Evolutionary conservation across 92 coral and sea anemone genomes (phyloP), one percentile per base, ranked within the genome.

Genomic region (Zoanthus sansibaricus): DNA sequence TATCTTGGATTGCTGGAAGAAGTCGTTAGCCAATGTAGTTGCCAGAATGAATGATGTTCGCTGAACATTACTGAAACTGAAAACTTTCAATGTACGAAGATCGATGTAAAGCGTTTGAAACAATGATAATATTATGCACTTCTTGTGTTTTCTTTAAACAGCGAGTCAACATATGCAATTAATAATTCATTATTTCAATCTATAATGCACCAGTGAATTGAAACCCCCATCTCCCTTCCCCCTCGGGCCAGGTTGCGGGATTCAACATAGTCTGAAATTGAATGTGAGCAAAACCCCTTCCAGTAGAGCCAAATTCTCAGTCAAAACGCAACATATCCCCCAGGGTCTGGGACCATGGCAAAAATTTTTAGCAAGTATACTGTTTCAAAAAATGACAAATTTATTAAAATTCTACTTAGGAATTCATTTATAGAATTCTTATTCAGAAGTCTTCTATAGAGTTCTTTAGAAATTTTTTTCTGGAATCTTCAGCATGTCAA

Each of bases 11-110:
- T 71, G 18, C 75, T 71, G 47, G 75, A 71, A 71, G 49, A 71
- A 71, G 75, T 71, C 75, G 75, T 71, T 7, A 71, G 75, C 75
- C 75, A 71, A 71, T 71, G 75, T 71, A 32, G 75, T 71, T 71
- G 75, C 49, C 75, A 71, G 47, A 71, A 71, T 0, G 49, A 71
- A 71, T 71, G 74, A 70, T 71, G 69, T 1, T 16, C 8, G 69
- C 30, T n/a, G 16, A 71, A 71, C 75, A 71, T 33, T 12, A 71
- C n/a, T 31, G 75, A 71, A 71, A 71, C 17, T 71, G 75, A 71
- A 71, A 71, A 71, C 20, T 5, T 71, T 14, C 52, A 48, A 48
- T 48, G 52, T 31, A 71, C 45, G 33, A 9, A 71, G n/a, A 11
- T 71, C 16, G 5, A 71, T 32, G 7, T 71, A 71, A 71, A 71